Conservation (phyloP, 2,797 vertebrate species). For the Rhabdomys pumilio region DNA sequence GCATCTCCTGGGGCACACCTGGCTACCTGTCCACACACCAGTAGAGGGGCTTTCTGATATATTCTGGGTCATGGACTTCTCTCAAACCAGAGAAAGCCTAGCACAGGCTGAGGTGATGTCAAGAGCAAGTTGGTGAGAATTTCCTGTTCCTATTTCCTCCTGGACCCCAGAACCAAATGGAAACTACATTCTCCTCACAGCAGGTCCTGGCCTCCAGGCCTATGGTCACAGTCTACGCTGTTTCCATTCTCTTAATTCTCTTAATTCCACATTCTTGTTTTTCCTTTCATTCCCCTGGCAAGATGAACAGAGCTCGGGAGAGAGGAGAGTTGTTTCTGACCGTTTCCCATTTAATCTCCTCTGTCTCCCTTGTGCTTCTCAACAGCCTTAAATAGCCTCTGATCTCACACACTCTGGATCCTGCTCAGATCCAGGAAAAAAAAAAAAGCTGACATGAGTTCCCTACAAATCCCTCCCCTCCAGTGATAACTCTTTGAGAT, state of each 20-base stretch:
- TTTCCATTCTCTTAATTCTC: neutral
- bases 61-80: neutral
- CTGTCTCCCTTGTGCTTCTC: neutral
- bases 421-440: neutral
- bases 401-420: too few relatives aligned
- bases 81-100: neutral
- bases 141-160: neutral
- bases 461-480: neutral
- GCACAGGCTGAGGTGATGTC: neutral
- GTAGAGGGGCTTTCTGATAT: fast-evolving
- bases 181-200: neutral
- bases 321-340: neutral
- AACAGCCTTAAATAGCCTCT: neutral
- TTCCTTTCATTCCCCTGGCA: neutral
- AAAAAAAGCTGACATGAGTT: neutral
- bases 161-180: neutral
- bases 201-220: neutral
- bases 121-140: neutral
- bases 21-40: neutral
- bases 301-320: neutral
- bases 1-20: fast-evolving
- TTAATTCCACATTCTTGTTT: neutral
- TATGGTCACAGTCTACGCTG: too few relatives aligned
- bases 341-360: neutral
- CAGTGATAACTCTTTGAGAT: neutral